Conservation (phyloP, 2,113 vertebrate species). For the Vulpes ferrilata region DNA sequence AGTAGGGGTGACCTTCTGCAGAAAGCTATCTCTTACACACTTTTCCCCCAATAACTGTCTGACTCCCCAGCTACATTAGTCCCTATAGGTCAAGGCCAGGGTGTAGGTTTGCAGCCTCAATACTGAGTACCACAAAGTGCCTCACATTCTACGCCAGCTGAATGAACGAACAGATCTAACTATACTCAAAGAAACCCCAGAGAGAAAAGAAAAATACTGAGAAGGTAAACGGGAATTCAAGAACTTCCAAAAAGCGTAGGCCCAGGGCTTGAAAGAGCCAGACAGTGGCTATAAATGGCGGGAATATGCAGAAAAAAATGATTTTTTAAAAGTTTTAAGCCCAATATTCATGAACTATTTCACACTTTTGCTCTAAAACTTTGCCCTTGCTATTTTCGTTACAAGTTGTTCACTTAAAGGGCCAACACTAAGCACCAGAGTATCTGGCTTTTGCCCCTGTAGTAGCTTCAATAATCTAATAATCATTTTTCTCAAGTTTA, state of each 20-base stretch:
- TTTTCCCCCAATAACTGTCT: not conserved
- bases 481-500: slow-evolving; percentile 28
- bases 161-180: slow-evolving; percentile 32
- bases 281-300: not conserved
- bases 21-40: not conserved
- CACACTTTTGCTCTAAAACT: slow-evolving; percentile 1
- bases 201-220: not conserved
- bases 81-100: not conserved
- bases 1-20: not conserved
- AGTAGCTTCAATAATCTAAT: not conserved
- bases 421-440: not conserved
- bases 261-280: not conserved
- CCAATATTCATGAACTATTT: slow-evolving; percentile 28
- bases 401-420: not conserved
- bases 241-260: slow-evolving; percentile 25
- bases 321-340: not conserved
- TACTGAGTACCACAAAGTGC: not conserved
- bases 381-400: not conserved
- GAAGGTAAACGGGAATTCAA: not conserved
- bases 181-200: not conserved
- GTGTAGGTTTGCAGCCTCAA: not conserved
- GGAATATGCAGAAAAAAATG: not conserved
- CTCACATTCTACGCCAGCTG: not conserved
- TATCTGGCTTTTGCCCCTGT: not conserved
- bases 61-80: not conserved